Percentiles rank a stretch among this genome's conserved stretches.
phyloP scores from a whole-genome alignment of 2,113 vertebrate species.

The Oplegnathus fasciatus region DNA sequence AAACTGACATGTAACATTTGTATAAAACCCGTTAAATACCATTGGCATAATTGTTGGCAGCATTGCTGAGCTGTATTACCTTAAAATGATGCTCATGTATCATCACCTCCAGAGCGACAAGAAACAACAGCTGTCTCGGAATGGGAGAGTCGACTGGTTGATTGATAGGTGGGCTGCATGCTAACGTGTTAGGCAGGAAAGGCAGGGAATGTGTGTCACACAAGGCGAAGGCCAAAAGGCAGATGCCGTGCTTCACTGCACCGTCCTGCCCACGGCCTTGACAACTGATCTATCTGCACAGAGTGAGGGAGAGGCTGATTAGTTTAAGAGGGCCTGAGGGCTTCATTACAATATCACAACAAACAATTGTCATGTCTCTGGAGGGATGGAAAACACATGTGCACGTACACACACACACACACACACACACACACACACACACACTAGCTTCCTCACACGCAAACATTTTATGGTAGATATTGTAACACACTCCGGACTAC shows the following conservation, averaged over 20 bases:
- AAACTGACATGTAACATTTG: constrained; percentile 5
- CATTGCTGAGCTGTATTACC: constrained; percentile 23
- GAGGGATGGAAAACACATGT: constrained; percentile 54
- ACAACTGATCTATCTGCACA: constrained; percentile 72
- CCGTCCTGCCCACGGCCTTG: constrained; percentile 56
- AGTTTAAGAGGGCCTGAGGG: constrained; percentile 79
- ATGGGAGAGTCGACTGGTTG: constrained; percentile 10
- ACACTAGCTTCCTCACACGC: background rate
- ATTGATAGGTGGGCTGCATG: constrained; percentile 48
- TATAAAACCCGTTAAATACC: constrained; percentile 4
- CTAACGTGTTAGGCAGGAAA: constrained; percentile 55
- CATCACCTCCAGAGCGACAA: constrained; percentile 36
- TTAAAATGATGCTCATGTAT: constrained; percentile 49
- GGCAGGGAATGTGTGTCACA: constrained; percentile 57
- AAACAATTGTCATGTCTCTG: constrained; percentile 82
- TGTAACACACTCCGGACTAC: constrained; percentile 21
- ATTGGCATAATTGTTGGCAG: background rate
- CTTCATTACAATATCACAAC: constrained; percentile 83
- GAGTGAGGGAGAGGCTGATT: constrained; percentile 72
- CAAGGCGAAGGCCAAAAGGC: constrained; percentile 58
- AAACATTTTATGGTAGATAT: constrained; percentile 32
- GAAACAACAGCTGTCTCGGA: constrained; percentile 54
- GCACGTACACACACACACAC: constrained; percentile 28
- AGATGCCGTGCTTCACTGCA: constrained; percentile 36
- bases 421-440: constrained; percentile 35